Evolutionary conservation across 2,797 vertebrate species (phyloP).

Genomic region (Enteromius unitaeniatus): DNA sequence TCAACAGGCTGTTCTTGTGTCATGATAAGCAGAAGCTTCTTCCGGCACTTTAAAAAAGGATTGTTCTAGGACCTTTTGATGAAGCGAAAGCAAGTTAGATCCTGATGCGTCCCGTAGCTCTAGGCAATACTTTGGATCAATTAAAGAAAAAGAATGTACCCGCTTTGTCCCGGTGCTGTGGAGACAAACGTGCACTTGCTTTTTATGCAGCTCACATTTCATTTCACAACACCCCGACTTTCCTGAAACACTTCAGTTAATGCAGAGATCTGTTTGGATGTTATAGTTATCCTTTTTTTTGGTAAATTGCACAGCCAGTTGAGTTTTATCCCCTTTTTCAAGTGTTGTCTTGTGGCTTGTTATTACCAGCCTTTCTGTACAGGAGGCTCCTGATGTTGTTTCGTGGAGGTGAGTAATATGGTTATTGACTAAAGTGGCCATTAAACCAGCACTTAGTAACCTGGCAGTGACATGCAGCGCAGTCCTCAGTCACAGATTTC

Average conservation of each 20-base stretch:
- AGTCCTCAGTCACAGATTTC: slow-evolving; percentile 38
- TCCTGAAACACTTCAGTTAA: not conserved
- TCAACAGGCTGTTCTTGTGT: slow-evolving; percentile 21
- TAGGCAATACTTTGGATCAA: slow-evolving; percentile 62
- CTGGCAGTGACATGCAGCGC: slow-evolving; percentile 30
- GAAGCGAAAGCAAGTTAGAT: slow-evolving; percentile 62
- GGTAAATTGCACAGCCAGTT: slow-evolving; percentile 5
- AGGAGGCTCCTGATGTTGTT: slow-evolving; percentile 32
- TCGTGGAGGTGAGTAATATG: slow-evolving; percentile 30
- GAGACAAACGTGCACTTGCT: not conserved
- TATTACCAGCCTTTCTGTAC: slow-evolving; percentile 15
- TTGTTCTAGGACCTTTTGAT: slow-evolving; percentile 70
- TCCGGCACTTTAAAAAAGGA: slow-evolving; percentile 47
- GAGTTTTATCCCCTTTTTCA: slow-evolving; percentile 31
- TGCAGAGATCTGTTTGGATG: not conserved
- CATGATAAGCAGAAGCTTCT: slow-evolving; percentile 14
- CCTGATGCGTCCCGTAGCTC: slow-evolving; percentile 59
- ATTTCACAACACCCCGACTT: not conserved
- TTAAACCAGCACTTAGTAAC: slow-evolving; percentile 56
- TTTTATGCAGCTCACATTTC: not conserved
- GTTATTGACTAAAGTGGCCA: slow-evolving; percentile 50
- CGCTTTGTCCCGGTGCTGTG: not conserved
- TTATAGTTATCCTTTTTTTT: not conserved
- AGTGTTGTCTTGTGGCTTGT: slow-evolving; percentile 37
- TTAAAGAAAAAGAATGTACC: slow-evolving; percentile 21